phyloP scores from a whole-genome alignment of 1,140 invertebrate genomes.

The Galleria mellonella region DNA sequence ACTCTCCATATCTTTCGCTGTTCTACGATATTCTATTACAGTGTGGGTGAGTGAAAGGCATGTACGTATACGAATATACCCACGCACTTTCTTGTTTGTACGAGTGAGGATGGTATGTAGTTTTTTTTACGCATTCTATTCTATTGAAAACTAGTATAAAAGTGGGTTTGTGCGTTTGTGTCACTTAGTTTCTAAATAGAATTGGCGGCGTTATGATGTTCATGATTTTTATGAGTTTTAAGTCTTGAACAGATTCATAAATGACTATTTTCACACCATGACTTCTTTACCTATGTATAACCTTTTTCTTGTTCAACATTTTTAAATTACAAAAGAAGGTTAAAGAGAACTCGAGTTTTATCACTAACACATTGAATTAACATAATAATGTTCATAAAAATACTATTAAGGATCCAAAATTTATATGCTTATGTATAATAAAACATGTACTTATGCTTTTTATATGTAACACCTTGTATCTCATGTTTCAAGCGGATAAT shows the following conservation, averaged over 20 bases:
- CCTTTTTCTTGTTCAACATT: no score
- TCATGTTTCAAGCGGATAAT: no score
- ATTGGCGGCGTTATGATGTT: slow-evolving; percentile 22
- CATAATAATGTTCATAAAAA: no score
- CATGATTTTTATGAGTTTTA: slow-evolving; percentile 2
- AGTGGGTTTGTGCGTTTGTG: slow-evolving; percentile 34
- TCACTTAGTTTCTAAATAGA: slow-evolving; percentile 51
- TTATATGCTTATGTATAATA: no score
- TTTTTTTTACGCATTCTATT: slow-evolving; percentile 41
- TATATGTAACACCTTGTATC: no score
- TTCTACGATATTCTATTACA: slow-evolving; percentile 9
- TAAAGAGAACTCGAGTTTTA: no score
- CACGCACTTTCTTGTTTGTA: slow-evolving; percentile 23
- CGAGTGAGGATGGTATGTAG: slow-evolving; percentile 43
- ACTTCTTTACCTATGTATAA: no score
- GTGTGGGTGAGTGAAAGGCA: slow-evolving; percentile 56
- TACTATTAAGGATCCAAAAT: no score
- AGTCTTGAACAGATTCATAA: not conserved
- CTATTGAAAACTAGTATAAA: slow-evolving; percentile 60
- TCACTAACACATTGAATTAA: no score
- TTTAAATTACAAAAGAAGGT: no score
- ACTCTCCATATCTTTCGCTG: slow-evolving; percentile 22
- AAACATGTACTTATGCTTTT: no score
- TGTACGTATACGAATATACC: slow-evolving; percentile 38
- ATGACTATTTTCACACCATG: not conserved